Evolutionary conservation across 2,113 vertebrate genomes (phyloP).

Genomic region (Boulengeromyrus knoepffleri): DNA sequence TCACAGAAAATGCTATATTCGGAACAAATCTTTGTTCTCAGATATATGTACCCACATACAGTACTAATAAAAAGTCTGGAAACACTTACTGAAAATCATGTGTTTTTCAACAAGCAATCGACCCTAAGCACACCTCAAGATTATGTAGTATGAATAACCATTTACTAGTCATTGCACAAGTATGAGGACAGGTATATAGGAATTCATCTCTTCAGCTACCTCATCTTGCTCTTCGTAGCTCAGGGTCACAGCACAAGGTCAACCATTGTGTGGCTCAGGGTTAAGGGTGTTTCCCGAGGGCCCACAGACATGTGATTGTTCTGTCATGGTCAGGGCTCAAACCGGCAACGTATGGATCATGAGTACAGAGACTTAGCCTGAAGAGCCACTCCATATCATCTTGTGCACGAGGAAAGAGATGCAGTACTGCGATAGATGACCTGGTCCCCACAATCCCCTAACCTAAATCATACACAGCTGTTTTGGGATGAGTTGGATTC

Average conservation of each 20-base stretch:
- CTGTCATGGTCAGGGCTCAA: too few relatives aligned
- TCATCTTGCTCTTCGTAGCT: too few relatives aligned
- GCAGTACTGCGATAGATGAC: neutral
- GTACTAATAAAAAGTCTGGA: neutral
- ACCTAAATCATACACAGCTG: neutral
- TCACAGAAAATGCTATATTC: neutral
- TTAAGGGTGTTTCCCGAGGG: too few relatives aligned
- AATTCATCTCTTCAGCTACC: too few relatives aligned
- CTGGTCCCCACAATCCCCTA: neutral
- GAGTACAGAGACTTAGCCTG: too few relatives aligned
- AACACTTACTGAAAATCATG: neutral
- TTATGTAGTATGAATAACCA: neutral
- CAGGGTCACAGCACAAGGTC: too few relatives aligned
- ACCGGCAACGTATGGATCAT: too few relatives aligned
- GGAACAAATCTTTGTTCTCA: neutral
- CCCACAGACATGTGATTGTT: too few relatives aligned
- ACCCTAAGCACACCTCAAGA: neutral
- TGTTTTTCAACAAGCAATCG: neutral
- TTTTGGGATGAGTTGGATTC: neutral
- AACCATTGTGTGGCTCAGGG: too few relatives aligned
- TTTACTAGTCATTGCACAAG: too few relatives aligned
- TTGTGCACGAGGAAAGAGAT: neutral
- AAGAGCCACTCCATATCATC: neutral
- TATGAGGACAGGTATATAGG: too few relatives aligned
- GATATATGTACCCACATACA: neutral